A percentile compares a stretch with the other conserved stretches of the same genome.
These are phyloP conservation scores for Sitta europaea DNA, from an alignment of 2,113 vertebrate genomes.

Conservation along the genomic window DNA sequence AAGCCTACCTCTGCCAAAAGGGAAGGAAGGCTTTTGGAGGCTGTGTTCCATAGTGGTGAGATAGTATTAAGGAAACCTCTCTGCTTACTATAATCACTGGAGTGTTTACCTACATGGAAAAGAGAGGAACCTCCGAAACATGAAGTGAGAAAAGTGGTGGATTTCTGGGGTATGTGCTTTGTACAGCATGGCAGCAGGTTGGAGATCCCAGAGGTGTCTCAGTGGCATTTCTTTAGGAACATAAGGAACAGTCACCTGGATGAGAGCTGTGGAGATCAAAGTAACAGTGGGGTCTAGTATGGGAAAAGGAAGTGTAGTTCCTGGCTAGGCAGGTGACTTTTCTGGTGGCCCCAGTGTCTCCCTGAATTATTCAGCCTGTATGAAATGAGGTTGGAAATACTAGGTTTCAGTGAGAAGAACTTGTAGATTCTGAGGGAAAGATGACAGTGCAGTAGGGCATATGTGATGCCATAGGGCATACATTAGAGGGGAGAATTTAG, in stretches of 20 bases:
- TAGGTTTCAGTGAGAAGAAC: background rate
- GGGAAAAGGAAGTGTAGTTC: background rate
- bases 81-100: background rate
- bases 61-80: background rate
- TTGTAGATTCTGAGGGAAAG: background rate
- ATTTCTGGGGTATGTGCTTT: background rate
- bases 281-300: too few relatives aligned
- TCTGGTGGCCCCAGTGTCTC: background rate
- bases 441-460: background rate
- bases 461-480: too few relatives aligned
- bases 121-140: background rate
- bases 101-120: background rate
- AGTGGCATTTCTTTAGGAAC: background rate
- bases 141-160: background rate
- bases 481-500: background rate
- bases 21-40: background rate
- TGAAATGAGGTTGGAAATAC: background rate
- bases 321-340: background rate
- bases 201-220: background rate
- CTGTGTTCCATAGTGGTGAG: background rate
- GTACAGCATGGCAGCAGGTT: background rate
- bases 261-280: background rate
- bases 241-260: background rate
- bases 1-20: background rate
- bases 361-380: too few relatives aligned